A percentile compares a stretch with the other conserved stretches of the same genome.
Conservation (phyloP, 2,113 vertebrate species). For the Pachypanchax playfairii region DNA sequence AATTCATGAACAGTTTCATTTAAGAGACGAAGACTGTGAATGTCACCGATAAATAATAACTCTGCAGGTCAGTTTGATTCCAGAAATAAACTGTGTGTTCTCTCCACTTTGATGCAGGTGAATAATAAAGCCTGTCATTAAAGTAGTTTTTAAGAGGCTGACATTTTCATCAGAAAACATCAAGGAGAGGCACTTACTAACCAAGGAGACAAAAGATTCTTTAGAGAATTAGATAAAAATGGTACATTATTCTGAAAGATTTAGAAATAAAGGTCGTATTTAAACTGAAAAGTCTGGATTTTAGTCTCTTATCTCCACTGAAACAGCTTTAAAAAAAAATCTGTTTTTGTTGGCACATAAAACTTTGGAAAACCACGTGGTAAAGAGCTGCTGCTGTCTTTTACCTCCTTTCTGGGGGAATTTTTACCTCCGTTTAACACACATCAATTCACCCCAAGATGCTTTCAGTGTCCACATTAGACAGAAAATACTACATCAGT, state of each 20-base stretch:
- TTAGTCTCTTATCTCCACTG: background rate
- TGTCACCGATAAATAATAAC: background rate
- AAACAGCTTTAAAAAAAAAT: background rate
- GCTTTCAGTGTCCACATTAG: background rate
- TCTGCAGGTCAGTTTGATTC: background rate
- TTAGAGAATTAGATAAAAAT: background rate
- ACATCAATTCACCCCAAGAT: constrained; percentile 1
- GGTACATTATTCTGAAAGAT: background rate
- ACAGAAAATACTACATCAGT: constrained; percentile 13
- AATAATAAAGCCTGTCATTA: background rate
- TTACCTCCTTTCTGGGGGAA: background rate
- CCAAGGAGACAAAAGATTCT: background rate
- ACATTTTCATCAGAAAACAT: constrained; percentile 17
- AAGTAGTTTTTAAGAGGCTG: constrained; percentile 2
- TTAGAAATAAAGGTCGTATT: background rate
- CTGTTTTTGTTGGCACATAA: background rate
- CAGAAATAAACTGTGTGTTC: constrained; percentile 17
- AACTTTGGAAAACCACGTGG: background rate
- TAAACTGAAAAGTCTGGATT: background rate
- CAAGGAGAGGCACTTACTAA: constrained; percentile 11
- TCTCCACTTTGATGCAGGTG: background rate
- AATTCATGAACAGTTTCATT: background rate
- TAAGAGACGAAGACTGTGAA: background rate
- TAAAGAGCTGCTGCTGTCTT: background rate
- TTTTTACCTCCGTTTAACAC: background rate